Evolutionary conservation across 2,888 invertebrate genomes (phyloP), one percentile per base, ranked within the genome.

Genomic region (Trisateles emortualis): DNA sequence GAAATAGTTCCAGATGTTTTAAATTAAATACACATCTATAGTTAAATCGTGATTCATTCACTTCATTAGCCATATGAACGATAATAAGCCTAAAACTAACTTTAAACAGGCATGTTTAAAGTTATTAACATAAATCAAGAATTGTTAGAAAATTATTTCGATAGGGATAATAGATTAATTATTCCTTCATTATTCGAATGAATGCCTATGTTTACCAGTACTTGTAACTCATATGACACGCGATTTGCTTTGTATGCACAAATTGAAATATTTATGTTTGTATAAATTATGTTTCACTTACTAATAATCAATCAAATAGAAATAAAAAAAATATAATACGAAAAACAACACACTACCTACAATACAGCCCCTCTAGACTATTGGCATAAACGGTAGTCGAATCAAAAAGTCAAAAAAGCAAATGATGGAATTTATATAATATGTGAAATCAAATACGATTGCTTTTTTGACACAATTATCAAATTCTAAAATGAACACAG

Each of bases 231-330:
- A 14, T 38, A 36, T 30, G 16, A 39, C 42, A 50, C 48, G 33
- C 45, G 19, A 11, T 57, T 45, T 59, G 52, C 54, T 50, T 4
- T 11, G 32, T 32, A 32, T 32, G 11, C 32, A 38, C 35, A 39
- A 47, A 30, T 16, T 44, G 22, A 43, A 26, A 54, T 61, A 61
- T 64, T 63, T 66, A 49, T 8, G 44, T 53, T 53, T 26, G 33
- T 14, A 39, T 43, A 50, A 17, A 10, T 48, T 46, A 36, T 17
- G 35, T 14, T 47, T 36, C 24, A 26, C 51, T 47, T 50, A 44
- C n/a, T 38, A 47, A 38, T 56, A 41, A 52, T 13, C 4, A 14
- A 33, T 3, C 33, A 33, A 33, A 13, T 32, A 11, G n/a, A 13
- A 1, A 8, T 33, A 33, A 13, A 33, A 3, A 2, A 14, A 3